phyloP scores from a whole-genome alignment of 2,797 vertebrate species.

The Salmo trutta region DNA sequence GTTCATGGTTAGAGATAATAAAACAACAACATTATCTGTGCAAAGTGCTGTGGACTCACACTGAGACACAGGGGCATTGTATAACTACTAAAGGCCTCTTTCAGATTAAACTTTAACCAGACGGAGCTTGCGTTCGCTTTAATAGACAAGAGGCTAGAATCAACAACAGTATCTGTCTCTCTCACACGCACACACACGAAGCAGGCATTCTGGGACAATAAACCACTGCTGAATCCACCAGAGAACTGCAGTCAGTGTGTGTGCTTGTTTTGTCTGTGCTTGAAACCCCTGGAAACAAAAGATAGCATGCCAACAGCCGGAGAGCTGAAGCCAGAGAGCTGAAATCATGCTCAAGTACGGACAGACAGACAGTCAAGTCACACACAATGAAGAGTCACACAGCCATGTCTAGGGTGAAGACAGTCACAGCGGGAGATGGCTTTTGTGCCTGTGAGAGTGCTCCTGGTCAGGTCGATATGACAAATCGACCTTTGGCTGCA shows the following conservation, averaged over 20 bases:
- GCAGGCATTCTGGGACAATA: constrained; percentile 43
- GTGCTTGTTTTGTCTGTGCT: constrained; percentile 20
- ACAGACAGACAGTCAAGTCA: constrained; percentile 1
- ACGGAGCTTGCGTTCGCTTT: constrained; percentile 54
- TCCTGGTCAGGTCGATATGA: neutral
- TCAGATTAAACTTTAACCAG: constrained; percentile 62
- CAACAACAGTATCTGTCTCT: constrained; percentile 41
- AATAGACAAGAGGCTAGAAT: constrained; percentile 55
- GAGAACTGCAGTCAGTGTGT: constrained; percentile 22
- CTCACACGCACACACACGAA: constrained; percentile 51
- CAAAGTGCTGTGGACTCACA: constrained; percentile 48
- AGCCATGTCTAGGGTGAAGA: neutral
- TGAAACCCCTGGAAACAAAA: constrained; percentile 9
- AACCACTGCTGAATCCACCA: constrained; percentile 39
- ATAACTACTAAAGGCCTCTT: constrained; percentile 58
- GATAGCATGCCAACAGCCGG: constrained; percentile 3
- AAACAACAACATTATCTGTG: constrained; percentile 48
- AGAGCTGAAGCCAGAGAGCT: neutral
- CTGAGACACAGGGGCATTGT: constrained; percentile 74
- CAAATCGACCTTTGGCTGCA: constrained; percentile 10
- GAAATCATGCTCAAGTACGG: neutral
- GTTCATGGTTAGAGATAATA: constrained; percentile 29
- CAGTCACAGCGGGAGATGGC: constrained; percentile 9
- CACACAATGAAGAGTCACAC: constrained; percentile 13
- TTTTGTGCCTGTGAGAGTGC: neutral